Base-by-base conservation (phyloP, 2,888 invertebrate species). In the Halictus ligatus region DNA sequence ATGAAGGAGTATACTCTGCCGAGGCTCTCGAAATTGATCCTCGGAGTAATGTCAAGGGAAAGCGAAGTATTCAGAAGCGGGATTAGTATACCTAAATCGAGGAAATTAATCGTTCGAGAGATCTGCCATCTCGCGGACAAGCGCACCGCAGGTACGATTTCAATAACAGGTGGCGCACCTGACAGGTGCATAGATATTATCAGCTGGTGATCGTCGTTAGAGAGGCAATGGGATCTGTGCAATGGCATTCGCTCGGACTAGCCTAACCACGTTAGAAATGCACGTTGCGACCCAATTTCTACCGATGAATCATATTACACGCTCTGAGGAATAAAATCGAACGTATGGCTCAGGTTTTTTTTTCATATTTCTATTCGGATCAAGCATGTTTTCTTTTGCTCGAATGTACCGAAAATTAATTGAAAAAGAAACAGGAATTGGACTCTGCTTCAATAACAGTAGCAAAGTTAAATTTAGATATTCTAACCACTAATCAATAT, bases 111-210 rank as follows among this genome's bases (percentile, higher is more conserved):
- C 40, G 21, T 67, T 6, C 25, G 40, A n/a, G 64, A 67, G 80
- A 21, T 81, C 79, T 35, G 85, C 87, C 80, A 81, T 89, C 78
- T 84, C 78, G 83, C 76, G 89, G 78, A 60, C 77, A 67, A 35
- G 13, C 58, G 13, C 58, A 60, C 72, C 46, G 48, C 29, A 67
- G 72, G 54, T 50, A 83, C 64, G 75, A 80, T 78, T 69, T 74
- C 85, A 83, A 85, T 89, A 91, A 81, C 89, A 91, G 89, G 88
- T 89, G 90, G 88, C 85, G 83, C 84, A 86, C 84, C 90, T 88
- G 86, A 77, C 78, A 83, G 85, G 78, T 86, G 80, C 81, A 80
- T 60, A 76, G 58, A 83, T 86, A 79, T 84, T 88, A 86, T 91
- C 86, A 86, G 84, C 69, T 80, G 85, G 80, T 75, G 76, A 89